phyloP scores from a whole-genome alignment of 2,888 invertebrate genomes.

The Pherbina coryleti region DNA sequence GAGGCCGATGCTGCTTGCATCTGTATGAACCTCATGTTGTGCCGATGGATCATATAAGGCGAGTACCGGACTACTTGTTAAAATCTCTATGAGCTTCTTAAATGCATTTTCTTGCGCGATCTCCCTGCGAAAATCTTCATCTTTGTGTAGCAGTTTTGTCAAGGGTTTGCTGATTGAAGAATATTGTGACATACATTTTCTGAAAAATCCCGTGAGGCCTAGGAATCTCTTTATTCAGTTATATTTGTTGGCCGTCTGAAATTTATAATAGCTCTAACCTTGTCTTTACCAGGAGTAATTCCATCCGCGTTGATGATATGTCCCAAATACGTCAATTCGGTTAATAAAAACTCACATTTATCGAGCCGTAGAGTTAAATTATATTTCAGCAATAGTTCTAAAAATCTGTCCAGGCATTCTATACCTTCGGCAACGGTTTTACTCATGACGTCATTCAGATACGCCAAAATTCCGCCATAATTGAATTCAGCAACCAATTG shows the following conservation, averaged over 20 bases:
- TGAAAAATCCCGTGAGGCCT: slow-evolving; percentile 44
- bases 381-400: slow-evolving; percentile 32
- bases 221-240: slow-evolving; percentile 44
- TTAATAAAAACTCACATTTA: slow-evolving; percentile 43
- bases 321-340: slow-evolving; percentile 43
- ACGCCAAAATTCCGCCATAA: slow-evolving; percentile 39
- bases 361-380: slow-evolving; percentile 42
- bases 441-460: slow-evolving; percentile 31
- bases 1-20: slow-evolving; percentile 1
- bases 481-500: slow-evolving; percentile 24
- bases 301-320: slow-evolving; percentile 44
- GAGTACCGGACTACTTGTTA: not conserved
- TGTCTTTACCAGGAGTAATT: slow-evolving; percentile 40
- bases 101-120: slow-evolving; percentile 6
- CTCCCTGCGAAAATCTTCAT: not conserved
- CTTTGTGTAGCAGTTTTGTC: slow-evolving; percentile 4
- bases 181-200: slow-evolving; percentile 42
- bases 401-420: slow-evolving; percentile 35
- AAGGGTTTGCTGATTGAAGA: slow-evolving; percentile 36
- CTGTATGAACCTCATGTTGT: slow-evolving; percentile 6
- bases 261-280: slow-evolving; percentile 40
- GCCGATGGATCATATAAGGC: not conserved
- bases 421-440: slow-evolving; percentile 38
- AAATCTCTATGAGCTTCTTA: not conserved
- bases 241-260: slow-evolving; percentile 38